Conservation (phyloP, 1,140 invertebrate species). For the Drosophila micromelanica region DNA sequence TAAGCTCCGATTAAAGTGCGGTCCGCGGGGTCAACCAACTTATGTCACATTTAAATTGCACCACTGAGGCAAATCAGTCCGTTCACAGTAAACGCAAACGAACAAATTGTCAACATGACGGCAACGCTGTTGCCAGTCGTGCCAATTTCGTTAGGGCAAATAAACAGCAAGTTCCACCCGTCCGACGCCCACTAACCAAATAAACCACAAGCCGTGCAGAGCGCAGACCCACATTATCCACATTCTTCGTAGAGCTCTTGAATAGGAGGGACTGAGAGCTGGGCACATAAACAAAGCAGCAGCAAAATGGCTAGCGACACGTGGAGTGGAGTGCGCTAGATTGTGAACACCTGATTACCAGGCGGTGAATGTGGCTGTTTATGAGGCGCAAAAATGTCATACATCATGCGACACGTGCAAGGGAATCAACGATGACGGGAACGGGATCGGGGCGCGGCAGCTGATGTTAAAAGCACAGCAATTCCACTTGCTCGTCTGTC, state of each 20-base stretch:
- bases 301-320: constrained; percentile 31
- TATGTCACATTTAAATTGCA: constrained; percentile 65
- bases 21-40: constrained; percentile 55
- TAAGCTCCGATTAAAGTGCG: constrained; percentile 6
- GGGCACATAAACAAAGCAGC: constrained; percentile 28
- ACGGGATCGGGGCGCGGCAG: neutral
- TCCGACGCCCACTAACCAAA: constrained; percentile 14
- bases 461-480: constrained; percentile 4
- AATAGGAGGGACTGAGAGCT: neutral
- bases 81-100: constrained; percentile 58
- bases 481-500: neutral
- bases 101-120: constrained; percentile 75
- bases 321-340: constrained; percentile 26
- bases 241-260: neutral
- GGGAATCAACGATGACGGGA: neutral
- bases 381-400: constrained; percentile 82
- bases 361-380: constrained; percentile 57
- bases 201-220: constrained; percentile 8
- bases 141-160: constrained; percentile 75
- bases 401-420: constrained; percentile 71
- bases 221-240: neutral
- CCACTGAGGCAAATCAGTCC: constrained; percentile 69
- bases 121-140: constrained; percentile 43
- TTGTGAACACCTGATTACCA: constrained; percentile 57
- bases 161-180: constrained; percentile 47